Evolutionary conservation across 2,797 vertebrate genomes (phyloP), one percentile per base, ranked within the genome.

Genomic region (Takifugu ocellatus): DNA sequence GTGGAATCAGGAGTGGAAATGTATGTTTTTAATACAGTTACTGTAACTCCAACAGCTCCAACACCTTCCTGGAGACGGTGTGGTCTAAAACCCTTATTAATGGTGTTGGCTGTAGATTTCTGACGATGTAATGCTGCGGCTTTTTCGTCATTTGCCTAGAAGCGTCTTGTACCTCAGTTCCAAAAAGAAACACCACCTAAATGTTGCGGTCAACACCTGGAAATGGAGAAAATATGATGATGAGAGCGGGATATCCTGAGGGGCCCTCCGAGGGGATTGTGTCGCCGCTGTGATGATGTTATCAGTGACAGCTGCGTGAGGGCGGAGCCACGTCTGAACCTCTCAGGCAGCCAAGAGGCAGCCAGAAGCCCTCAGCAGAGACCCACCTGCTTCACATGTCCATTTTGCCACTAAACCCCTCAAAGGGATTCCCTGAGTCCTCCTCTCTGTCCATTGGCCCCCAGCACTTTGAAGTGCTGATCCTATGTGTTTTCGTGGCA

Each of bases 231-330:
- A 72, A 76, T 59, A 58, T 44, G 33, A 69, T 56, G 59, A 68
- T 69, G 73, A 65, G 68, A 84, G 68, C 51, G 61, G 82, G 81
- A 81, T 82, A 78, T 83, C 84, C 79, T 80, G 68, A 68, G 57
- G 24, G 53, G 59, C 72, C 67, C 78, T 84, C 75, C 56, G 56
- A 78, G 79, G 74, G 70, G 72, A 84, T 90, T 89, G 84, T 88
- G 68, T 77, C 60, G 47, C 62, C 77, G 67, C 74, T 75, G 56
- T 65, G 66, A 73, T 88, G 84, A 89, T 87, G 88, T 87, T 86
- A 87, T 86, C 75, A 27, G 66, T 61, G 85, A 90, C 91, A 92
- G 91, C 90, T 92, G 90, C 82, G 70, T 68, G 75, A 63, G 71
- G 72, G 78, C 53, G 64, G 72, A 71, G 75, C 77, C 75, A 74